These are phyloP conservation scores for Aphodius sticticus DNA, from an alignment of 2,888 invertebrate genomes.

Conservation along the genomic window DNA sequence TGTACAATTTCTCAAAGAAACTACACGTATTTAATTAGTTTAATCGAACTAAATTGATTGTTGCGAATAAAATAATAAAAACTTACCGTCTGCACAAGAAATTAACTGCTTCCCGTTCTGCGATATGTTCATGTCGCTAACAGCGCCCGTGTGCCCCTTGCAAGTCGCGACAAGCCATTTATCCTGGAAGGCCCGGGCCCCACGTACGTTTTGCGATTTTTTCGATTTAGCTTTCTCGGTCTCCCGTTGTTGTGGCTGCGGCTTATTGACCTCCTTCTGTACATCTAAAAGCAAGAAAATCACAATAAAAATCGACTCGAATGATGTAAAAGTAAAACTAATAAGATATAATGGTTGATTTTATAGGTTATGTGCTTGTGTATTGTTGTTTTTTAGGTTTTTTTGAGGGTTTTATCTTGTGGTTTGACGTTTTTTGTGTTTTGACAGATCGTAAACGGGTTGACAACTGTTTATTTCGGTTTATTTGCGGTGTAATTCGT, in stretches of 20 bases:
- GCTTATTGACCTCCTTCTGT: constrained; percentile 27
- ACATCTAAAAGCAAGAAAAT: not conserved
- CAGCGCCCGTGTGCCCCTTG: constrained; percentile 81
- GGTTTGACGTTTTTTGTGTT: not conserved
- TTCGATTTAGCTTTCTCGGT: constrained; percentile 59
- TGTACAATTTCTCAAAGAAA: not conserved
- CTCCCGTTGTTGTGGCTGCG: constrained; percentile 16
- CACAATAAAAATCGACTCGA: not conserved
- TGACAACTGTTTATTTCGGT: constrained; percentile 11
- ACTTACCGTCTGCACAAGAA: constrained; percentile 84
- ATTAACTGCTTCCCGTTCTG: constrained; percentile 87
- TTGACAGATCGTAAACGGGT: not conserved
- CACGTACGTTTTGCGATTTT: constrained; percentile 43
- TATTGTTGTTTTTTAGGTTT: not conserved
- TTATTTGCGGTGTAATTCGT: constrained; percentile 5
- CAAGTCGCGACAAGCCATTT: constrained; percentile 83
- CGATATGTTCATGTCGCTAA: constrained; percentile 82
- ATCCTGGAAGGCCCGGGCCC: constrained; percentile 66
- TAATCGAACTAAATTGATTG: not conserved
- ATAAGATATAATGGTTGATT: not conserved
- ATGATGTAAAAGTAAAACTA: constrained; percentile 19
- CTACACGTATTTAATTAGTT: too few species aligned
- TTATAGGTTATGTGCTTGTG: too few species aligned
- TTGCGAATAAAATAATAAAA: not conserved
- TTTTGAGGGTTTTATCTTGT: not conserved